A percentile compares a stretch with the other conserved stretches of the same genome.
Evolutionary conservation across 2,113 vertebrate genomes (phyloP).

Genomic region (Rhinolophus ferrumequinum): DNA sequence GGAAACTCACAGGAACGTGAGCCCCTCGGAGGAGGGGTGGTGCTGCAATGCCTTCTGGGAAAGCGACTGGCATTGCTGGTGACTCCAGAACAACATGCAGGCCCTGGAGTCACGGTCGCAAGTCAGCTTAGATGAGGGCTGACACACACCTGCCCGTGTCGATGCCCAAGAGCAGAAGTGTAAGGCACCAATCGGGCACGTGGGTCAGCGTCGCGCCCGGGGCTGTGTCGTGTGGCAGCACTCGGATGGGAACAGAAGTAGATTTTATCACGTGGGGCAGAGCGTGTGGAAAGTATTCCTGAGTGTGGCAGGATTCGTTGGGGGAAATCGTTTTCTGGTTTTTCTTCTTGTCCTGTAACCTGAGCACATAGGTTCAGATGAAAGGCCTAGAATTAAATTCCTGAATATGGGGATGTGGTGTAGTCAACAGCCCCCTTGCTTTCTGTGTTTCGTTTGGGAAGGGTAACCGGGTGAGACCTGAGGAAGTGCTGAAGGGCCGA

Average conservation of each 20-base stretch:
- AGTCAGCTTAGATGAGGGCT: background rate
- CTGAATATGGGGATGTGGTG: rapidly evolving
- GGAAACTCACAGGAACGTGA: background rate
- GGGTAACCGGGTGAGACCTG: rapidly evolving
- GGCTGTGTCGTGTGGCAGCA: background rate
- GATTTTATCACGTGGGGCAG: background rate
- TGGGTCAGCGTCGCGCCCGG: rapidly evolving
- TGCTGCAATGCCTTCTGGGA: rapidly evolving
- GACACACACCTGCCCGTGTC: rapidly evolving
- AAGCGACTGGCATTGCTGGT: rapidly evolving
- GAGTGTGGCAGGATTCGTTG: background rate
- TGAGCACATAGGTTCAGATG: background rate
- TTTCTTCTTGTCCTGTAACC: conserved; percentile 2
- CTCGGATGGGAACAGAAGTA: background rate
- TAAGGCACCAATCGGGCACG: rapidly evolving
- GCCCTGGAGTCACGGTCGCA: rapidly evolving
- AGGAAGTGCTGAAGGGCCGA: rapidly evolving
- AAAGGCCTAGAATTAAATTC: background rate
- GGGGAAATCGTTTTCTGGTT: background rate
- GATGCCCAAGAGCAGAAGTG: background rate
- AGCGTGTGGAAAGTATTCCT: background rate
- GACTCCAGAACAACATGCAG: background rate
- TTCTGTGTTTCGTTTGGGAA: rapidly evolving
- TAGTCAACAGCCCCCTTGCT: rapidly evolving
- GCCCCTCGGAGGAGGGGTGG: too few relatives aligned